Percentiles rank a stretch among this genome's conserved stretches.
Evolutionary conservation across 1,140 invertebrate genomes (phyloP).

Genomic region (Oryzaephilus surinamensis): DNA sequence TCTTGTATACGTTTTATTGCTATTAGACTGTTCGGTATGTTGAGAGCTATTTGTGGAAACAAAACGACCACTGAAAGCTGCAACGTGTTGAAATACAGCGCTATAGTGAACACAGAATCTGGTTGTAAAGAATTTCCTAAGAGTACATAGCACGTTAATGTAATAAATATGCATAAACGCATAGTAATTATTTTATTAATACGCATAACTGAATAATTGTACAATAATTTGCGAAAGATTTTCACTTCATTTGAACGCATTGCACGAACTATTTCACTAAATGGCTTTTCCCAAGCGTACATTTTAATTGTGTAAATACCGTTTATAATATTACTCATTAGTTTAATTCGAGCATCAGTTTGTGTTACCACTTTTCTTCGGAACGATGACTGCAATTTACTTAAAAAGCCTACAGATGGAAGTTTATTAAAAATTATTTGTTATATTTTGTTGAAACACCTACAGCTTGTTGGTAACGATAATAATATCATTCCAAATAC

Average conservation of each 20-base stretch:
- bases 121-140: slow-evolving; percentile 55
- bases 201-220: slow-evolving; percentile 59
- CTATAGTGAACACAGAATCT: slow-evolving; percentile 56
- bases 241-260: slow-evolving; percentile 52
- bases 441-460: too few relatives aligned
- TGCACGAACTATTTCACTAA: slow-evolving; percentile 43
- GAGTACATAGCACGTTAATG: slow-evolving; percentile 56
- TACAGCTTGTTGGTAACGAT: slow-evolving; percentile 58
- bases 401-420: slow-evolving; percentile 40
- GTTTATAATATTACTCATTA: slow-evolving; percentile 69
- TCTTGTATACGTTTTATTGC: slow-evolving; percentile 55
- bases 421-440: neutral
- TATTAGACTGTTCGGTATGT: slow-evolving; percentile 51
- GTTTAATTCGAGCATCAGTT: slow-evolving; percentile 61
- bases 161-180: slow-evolving; percentile 61
- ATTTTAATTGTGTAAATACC: slow-evolving; percentile 71
- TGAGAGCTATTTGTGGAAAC: slow-evolving; percentile 60
- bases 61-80: slow-evolving; percentile 53
- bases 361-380: slow-evolving; percentile 45
- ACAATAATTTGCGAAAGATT: slow-evolving; percentile 54
- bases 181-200: slow-evolving; percentile 59
- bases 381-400: slow-evolving; percentile 42
- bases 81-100: slow-evolving; percentile 58
- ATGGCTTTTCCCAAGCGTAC: slow-evolving; percentile 67
- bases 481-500: slow-evolving; percentile 47